phyloP scores from a whole-genome alignment of 2,113 vertebrate species.

The Cairina moschata region DNA sequence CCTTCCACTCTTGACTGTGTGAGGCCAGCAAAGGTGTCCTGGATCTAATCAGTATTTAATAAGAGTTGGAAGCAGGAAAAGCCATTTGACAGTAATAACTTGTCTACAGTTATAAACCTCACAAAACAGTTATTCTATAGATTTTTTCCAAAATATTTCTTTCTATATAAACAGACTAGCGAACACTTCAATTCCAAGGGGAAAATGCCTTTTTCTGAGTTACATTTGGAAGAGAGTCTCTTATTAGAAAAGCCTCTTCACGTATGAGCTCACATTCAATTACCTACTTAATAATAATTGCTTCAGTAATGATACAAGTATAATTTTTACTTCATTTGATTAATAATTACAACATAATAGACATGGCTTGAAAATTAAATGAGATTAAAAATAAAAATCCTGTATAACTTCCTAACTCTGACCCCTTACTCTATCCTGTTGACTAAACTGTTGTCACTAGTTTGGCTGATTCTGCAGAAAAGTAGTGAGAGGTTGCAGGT shows the following conservation, averaged over 20 bases:
- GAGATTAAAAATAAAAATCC: neutral
- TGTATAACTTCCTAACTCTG: neutral
- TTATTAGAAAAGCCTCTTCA: neutral
- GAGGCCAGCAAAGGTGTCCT: neutral
- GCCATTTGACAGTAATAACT: neutral
- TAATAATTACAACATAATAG: neutral
- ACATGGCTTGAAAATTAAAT: neutral
- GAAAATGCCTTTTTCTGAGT: neutral
- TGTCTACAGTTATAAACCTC: neutral
- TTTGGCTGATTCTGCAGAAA: neutral
- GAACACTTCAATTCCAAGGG: neutral
- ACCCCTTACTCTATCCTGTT: neutral
- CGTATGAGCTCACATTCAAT: accelerated
- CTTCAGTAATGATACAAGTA: neutral
- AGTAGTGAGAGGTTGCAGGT: neutral
- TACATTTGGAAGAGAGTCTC: neutral
- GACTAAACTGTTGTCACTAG: neutral
- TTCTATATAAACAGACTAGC: neutral
- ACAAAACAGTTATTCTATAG: neutral
- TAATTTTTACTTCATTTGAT: neutral
- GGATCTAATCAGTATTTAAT: neutral
- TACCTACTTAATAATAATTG: neutral
- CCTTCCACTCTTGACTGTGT: neutral
- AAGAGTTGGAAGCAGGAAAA: neutral
- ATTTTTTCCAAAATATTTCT: neutral